Conservation (phyloP, 2,888 invertebrate genomes). For the Spatulosminthurus flaviceps region DNA sequence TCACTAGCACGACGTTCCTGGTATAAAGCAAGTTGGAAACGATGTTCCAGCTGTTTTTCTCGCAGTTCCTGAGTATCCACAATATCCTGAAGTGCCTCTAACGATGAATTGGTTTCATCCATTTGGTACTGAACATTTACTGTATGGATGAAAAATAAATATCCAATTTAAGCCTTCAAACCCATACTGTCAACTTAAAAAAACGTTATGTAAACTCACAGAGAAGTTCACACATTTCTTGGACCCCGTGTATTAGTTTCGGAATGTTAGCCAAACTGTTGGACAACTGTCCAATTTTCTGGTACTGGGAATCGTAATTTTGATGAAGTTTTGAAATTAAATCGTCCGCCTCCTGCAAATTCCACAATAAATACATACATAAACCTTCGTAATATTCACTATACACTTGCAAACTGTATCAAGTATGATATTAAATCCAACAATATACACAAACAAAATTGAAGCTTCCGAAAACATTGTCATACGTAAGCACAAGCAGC, state of each 20-base stretch:
- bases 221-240: conserved; percentile 68
- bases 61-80: conserved; percentile 77
- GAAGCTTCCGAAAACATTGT: not conserved
- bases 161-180: too few relatives aligned
- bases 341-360: conserved; percentile 66
- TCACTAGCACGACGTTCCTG: conserved; percentile 75
- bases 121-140: conserved; percentile 63
- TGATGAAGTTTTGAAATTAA: conserved; percentile 68
- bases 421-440: too few relatives aligned
- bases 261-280: conserved; percentile 68
- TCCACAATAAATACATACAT: too few relatives aligned
- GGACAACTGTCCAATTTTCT: conserved; percentile 66
- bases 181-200: conserved; percentile 29
- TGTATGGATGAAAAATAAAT: too few relatives aligned
- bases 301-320: conserved; percentile 66
- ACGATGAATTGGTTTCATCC: conserved; percentile 61
- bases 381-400: too few relatives aligned
- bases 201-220: conserved; percentile 64
- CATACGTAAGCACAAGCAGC: conserved; percentile 69
- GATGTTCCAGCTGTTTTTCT: conserved; percentile 76
- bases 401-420: too few relatives aligned
- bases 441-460: too few relatives aligned
- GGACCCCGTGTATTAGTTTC: conserved; percentile 68
- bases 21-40: conserved; percentile 76
- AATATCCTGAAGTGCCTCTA: conserved; percentile 67